Base-by-base conservation (phyloP, 2,888 invertebrate species). In the Drosophila quinaria region DNA sequence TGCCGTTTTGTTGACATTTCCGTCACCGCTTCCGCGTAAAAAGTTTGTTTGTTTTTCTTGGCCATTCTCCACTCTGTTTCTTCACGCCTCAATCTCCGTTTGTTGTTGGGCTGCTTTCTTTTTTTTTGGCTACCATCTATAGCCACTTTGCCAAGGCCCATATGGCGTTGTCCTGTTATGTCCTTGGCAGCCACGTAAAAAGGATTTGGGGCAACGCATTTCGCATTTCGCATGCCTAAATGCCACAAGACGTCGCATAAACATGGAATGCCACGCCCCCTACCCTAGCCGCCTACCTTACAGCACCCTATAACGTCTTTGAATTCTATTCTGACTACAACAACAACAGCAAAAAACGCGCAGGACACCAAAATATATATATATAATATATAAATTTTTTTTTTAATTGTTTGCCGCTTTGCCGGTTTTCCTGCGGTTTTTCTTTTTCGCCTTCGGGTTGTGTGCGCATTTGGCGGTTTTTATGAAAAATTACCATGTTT, bases 381-480 rank as follows among this genome's bases (percentile, higher is more conserved):
- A 51, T 35, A 61, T 33, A 39, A 11, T 25, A 25, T 25, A 25
- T 6, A 25, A 55, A 55, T 49, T 29, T 49, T 49, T 59, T 51
- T 22, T 58, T 29, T 65, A 64, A 56, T 74, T 82, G 51, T 73
- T 84, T 78, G 69, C 69, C 49, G 69, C 59, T 78, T 67, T 74
- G 74, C 69, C 69, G 63, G 69, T 63, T 72, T 64, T 70, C 60
- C 52, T 77, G 82, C 63, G 75, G 80, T 75, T 78, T 73, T 74
- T 47, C 47, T 47, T 47, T 47, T 58, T 58, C 46, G 58, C 52
- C 87, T 89, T 87, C 65, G 85, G 83, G 83, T 88, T 88, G 87
- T 84, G 87, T 87, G 89, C 85, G 80, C 89, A 89, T 86, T 86
- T 89, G 86, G 86, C 80, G 90, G 82, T 80, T 89, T 87, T 84